Evolutionary conservation across 2,888 invertebrate species (phyloP), one percentile per base, ranked within the genome.

Genomic region (Cotesia congregata): DNA sequence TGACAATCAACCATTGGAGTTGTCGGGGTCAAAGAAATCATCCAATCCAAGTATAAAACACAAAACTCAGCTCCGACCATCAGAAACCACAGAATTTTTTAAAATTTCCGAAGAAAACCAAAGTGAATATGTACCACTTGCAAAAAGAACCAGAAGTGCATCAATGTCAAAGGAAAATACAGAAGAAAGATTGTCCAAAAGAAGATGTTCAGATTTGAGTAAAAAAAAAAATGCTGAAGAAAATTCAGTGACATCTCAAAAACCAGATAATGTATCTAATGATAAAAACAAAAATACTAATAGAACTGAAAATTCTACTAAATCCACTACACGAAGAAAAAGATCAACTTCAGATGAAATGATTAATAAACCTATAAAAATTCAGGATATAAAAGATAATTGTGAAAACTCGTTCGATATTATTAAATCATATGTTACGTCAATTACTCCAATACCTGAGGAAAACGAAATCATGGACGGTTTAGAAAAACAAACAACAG

Each of bases 361-460:
- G 9, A 6, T 77, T 3, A 5, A 71, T 5, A 74, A 77, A 60
- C 77, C 60, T 0, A 5, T 67, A 20, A 85, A 78, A 60, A 74
- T 30, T 30, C 69, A 9, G 74, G 67, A 50, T 75, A 78, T 41
- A 67, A 68, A 59, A 70, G 30, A 75, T 7, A 41, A 15, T 12
- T 7, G 41, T 39, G 67, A 59, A 64, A 85, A 78, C 80, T 82
- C 84, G 6, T 77, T 82, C 4, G 74, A 77, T 0, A 84, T 82
- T 5, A 83, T 82, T 3, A 83, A 87, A 0, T 82, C 77, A 74
- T 83, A 87, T 62, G 82, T 84, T 12, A 78, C 81, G 0, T 87
- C 87, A 12, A 82, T 87, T 59, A 83, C 83, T 0, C 84, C 86
- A 0, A 83, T 87, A 50, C 87, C 87, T 0, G 88, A 86, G 59